Percentiles rank a stretch among this genome's conserved stretches.
phyloP scores from a whole-genome alignment of 2,113 vertebrate species.

The Austrofundulus limnaeus region DNA sequence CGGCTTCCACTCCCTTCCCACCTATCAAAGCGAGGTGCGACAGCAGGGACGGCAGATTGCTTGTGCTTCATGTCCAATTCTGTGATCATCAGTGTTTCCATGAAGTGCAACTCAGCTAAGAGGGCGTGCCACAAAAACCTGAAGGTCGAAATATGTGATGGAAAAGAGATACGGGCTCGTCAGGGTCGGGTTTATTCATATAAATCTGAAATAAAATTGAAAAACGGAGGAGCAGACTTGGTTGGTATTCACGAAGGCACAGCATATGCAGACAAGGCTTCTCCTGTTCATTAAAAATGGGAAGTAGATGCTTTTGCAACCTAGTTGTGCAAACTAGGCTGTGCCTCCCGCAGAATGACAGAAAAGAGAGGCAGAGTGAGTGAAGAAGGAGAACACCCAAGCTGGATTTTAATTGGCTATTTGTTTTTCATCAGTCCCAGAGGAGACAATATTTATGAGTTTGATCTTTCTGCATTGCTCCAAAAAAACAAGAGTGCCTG shows the following conservation, averaged over 20 bases:
- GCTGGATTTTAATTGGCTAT: constrained; percentile 79
- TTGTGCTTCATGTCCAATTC: constrained; percentile 30
- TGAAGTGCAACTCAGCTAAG: constrained; percentile 20
- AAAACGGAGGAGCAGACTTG: constrained; percentile 5
- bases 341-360: constrained; percentile 34
- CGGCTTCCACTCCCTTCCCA: constrained; percentile 33
- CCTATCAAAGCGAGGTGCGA: constrained; percentile 50
- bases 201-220: too few relatives aligned
- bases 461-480: constrained; percentile 74
- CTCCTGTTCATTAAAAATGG: constrained; percentile 69
- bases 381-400: constrained; percentile 12
- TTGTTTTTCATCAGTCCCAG: constrained; percentile 78
- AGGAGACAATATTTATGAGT: constrained; percentile 80
- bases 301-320: constrained; percentile 47
- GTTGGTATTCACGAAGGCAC: constrained; percentile 40
- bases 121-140: constrained; percentile 34
- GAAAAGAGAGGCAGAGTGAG: constrained; percentile 29
- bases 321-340: constrained; percentile 63
- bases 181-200: constrained; percentile 26
- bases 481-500: constrained; percentile 48
- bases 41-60: constrained; percentile 38
- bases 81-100: constrained; percentile 38
- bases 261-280: constrained; percentile 25
- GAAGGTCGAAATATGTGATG: constrained; percentile 48
- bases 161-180: constrained; percentile 27